Conservation (phyloP, 2,888 invertebrate genomes). For the Mesochorus sp. region DNA sequence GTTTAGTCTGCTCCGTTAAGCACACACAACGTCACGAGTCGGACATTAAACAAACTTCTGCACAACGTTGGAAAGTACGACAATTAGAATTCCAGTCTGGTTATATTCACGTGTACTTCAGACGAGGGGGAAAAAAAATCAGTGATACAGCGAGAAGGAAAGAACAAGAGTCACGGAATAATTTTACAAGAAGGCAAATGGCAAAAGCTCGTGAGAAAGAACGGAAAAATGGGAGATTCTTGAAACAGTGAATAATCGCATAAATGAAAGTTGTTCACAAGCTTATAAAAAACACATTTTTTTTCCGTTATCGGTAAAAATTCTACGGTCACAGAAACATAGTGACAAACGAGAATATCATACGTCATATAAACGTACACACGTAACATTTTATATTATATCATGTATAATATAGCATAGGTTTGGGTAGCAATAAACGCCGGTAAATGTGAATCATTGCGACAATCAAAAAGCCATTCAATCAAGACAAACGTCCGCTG, state of each 20-base stretch:
- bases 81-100: slow-evolving; percentile 61
- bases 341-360: slow-evolving; percentile 13
- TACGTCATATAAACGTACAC: neutral
- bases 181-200: slow-evolving; percentile 40
- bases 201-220: slow-evolving; percentile 54
- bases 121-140: neutral
- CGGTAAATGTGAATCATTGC: slow-evolving; percentile 54
- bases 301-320: neutral
- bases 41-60: slow-evolving; percentile 57
- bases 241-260: neutral
- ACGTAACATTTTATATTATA: no score
- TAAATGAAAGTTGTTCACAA: slow-evolving; percentile 21
- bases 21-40: slow-evolving; percentile 52
- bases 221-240: slow-evolving; percentile 32
- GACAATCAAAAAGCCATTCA: slow-evolving; percentile 57
- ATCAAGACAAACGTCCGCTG: slow-evolving; percentile 56
- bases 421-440: slow-evolving; percentile 42
- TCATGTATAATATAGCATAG: neutral
- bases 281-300: slow-evolving; percentile 11
- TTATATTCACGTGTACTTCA: slow-evolving; percentile 51
- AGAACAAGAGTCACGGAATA: slow-evolving; percentile 41
- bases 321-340: slow-evolving; percentile 32
- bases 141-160: neutral
- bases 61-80: slow-evolving; percentile 57
- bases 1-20: slow-evolving; percentile 50